Percentiles rank a stretch among this genome's conserved stretches.
These are phyloP conservation scores for Holacanthella duospinosa DNA, from an alignment of 2,888 invertebrate genomes.

Conservation along the genomic window DNA sequence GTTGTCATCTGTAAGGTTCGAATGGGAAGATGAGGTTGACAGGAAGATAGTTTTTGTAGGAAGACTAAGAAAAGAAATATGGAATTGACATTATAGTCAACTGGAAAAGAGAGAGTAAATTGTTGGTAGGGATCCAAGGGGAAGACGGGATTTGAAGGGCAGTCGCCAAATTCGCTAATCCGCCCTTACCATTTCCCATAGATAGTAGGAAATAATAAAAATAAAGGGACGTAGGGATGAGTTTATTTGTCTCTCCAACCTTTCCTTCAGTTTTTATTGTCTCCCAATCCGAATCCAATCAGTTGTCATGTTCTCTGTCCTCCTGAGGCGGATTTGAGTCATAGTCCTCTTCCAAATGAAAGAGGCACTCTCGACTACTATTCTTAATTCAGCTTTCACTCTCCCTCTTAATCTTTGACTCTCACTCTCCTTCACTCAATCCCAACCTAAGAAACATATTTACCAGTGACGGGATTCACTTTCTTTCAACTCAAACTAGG, in stretches of 20 bases:
- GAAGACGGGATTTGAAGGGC: too few relatives aligned
- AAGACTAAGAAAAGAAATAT: not conserved
- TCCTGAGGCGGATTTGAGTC: too few relatives aligned
- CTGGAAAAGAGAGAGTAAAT: not conserved
- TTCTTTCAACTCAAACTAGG: not conserved
- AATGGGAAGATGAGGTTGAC: not conserved
- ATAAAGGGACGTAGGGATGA: too few relatives aligned
- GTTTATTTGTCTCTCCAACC: too few relatives aligned
- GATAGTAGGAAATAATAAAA: too few relatives aligned
- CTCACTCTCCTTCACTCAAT: conserved; percentile 5
- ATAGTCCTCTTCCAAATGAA: not conserved
- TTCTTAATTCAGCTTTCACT: conserved; percentile 1
- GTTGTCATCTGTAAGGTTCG: too few relatives aligned
- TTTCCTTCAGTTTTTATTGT: too few relatives aligned
- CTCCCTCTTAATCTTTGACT: conserved; percentile 7
- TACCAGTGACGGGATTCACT: too few relatives aligned
- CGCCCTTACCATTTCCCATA: too few relatives aligned
- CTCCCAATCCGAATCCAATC: conserved; percentile 34
- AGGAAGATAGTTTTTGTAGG: not conserved
- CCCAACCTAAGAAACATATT: too few relatives aligned
- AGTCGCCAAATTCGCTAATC: too few relatives aligned
- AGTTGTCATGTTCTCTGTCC: conserved; percentile 30
- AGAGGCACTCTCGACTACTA: not conserved
- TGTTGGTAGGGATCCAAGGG: conserved; percentile 2
- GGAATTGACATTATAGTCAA: not conserved